Conservation (phyloP, 1,140 invertebrate species). For the Drosophila sp. region DNA sequence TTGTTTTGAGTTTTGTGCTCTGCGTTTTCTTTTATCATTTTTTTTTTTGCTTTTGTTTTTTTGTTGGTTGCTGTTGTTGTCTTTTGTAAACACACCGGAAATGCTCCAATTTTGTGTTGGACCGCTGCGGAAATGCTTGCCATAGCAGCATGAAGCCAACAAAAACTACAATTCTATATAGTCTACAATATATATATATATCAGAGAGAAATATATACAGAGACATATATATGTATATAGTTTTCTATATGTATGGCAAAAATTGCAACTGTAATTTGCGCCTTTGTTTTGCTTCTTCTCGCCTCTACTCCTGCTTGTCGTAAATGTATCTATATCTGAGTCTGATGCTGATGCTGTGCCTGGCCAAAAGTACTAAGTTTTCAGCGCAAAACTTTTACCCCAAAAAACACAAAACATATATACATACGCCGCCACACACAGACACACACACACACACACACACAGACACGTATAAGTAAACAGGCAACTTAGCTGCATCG, state of each 20-base stretch:
- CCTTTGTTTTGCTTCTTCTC: constrained; percentile 61
- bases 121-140: constrained; percentile 65
- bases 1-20: constrained; percentile 30
- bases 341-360: constrained; percentile 25
- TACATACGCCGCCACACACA: constrained; percentile 12
- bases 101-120: constrained; percentile 70
- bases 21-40: constrained; percentile 48
- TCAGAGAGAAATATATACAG: constrained; percentile 9
- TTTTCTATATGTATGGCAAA: constrained; percentile 29
- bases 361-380: constrained; percentile 54
- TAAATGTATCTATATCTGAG: background rate
- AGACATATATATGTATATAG: constrained; percentile 7
- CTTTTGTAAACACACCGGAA: constrained; percentile 70
- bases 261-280: constrained; percentile 73
- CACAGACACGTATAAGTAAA: constrained; percentile 8
- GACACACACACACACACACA: constrained; percentile 12
- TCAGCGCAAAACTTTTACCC: constrained; percentile 58
- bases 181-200: constrained; percentile 11
- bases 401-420: constrained; percentile 46
- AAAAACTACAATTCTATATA: constrained; percentile 31
- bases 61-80: constrained; percentile 33
- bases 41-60: constrained; percentile 33
- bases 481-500: constrained; percentile 1
- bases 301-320: background rate
- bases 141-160: constrained; percentile 35